phyloP scores from a whole-genome alignment of 1,140 invertebrate genomes.

The Heliothis virescens region DNA sequence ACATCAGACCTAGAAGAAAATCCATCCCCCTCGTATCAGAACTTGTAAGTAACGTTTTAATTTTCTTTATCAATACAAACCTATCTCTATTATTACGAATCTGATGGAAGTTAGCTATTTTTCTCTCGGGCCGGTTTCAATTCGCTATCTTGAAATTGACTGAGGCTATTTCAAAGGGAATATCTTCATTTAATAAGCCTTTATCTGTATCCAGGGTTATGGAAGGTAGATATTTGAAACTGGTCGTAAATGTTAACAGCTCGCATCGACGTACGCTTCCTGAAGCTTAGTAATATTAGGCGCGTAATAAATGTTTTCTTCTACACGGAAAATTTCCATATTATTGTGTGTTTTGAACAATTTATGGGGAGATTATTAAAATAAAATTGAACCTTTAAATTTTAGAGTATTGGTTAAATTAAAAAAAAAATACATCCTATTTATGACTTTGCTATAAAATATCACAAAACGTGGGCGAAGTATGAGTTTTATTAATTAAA shows the following conservation, averaged over 20 bases:
- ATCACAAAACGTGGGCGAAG: too few species aligned
- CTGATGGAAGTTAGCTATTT: constrained; percentile 72
- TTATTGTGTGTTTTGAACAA: constrained; percentile 67
- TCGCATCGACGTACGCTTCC: constrained; percentile 82
- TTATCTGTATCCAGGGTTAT: constrained; percentile 45
- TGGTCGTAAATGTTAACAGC: constrained; percentile 81
- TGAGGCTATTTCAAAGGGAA: constrained; percentile 41
- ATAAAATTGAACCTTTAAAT: constrained; percentile 30
- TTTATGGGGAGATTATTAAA: constrained; percentile 61
- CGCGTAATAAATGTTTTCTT: constrained; percentile 86
- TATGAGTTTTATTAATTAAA: background rate
- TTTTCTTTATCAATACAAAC: constrained; percentile 52
- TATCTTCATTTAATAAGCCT: constrained; percentile 44
- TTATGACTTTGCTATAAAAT: background rate
- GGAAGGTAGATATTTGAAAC: constrained; percentile 80
- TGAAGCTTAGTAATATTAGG: constrained; percentile 84
- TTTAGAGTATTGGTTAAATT: constrained; percentile 23
- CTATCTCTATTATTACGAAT: constrained; percentile 56
- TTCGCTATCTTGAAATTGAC: constrained; percentile 66
- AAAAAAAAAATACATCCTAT: background rate
- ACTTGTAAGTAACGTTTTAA: constrained; percentile 93
- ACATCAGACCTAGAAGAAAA: constrained; percentile 98
- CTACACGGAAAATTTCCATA: constrained; percentile 75
- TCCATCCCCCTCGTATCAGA: constrained; percentile 99
- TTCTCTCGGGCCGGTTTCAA: constrained; percentile 79